Base-by-base conservation (phyloP, 2,113 vertebrate species). In the Colinus virginianus region DNA sequence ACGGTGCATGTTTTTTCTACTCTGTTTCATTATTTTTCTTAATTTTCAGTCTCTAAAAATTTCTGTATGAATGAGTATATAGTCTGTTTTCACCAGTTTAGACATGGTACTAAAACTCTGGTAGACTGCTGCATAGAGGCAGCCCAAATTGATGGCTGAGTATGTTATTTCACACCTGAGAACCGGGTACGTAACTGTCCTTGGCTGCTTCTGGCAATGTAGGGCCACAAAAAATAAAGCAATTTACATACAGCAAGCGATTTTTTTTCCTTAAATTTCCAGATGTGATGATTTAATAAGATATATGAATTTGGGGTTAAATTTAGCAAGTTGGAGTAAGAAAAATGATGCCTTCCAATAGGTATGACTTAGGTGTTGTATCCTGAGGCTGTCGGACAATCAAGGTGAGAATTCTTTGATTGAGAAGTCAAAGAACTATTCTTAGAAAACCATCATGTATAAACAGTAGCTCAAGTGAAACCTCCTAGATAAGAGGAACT, bases 361-460 rank as follows among this genome's bases (percentile, higher is more conserved):
- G 25, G 23, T 59, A 30, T 91, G 92, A 89, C 77, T 92, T 82
- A 76, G 23, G 14, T 32, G n/a, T 6, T 63, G 25, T 71, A 32
- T 78, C 26, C 74, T 62, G 55, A 79, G 92, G 59, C 55, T 89
- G 9, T 64, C 25, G 45, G 69, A n/a, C 23, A 58, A 25, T 40
- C 62, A 42, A 84, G 46, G 75, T 38, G 72, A 78, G 70, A 51
- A 15, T 76, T 84, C 80, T 90, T 93, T 90, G 62, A 76, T 61
- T 89, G 13, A 76, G 72, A 87, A 93, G 72, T 89, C 67, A 94
- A 84, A 75, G 67, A 59, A 11, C n/a, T 32, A 22, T 81, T 58
- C 63, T 77, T 93, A 38, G 11, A 51, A 59, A 49, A 77, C 32
- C 32, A 45, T 93, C 66, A 34, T 20, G 23, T 62, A 45, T 49